Conservation (phyloP, 2,797 vertebrate species). For the Octomys mimax region DNA sequence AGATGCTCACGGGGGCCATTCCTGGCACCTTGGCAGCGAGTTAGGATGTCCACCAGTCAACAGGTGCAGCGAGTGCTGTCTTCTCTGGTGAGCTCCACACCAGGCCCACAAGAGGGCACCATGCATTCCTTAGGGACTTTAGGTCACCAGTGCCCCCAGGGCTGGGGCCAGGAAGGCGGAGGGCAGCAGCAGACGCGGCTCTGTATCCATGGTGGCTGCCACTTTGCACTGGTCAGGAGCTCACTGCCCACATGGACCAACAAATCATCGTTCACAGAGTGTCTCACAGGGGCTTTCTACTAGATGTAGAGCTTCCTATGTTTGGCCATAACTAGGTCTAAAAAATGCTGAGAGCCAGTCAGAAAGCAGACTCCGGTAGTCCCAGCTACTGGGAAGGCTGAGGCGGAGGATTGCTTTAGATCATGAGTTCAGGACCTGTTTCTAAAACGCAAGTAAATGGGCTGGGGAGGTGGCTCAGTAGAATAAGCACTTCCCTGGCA, state of each 20-base stretch:
- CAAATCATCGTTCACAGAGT: slow-evolving; percentile 4
- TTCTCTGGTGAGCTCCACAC: neutral
- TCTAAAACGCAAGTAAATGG: neutral
- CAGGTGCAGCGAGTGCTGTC: neutral
- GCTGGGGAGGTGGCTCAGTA: too few species aligned
- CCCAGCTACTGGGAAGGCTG: neutral
- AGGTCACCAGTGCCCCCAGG: neutral
- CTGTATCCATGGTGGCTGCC: neutral
- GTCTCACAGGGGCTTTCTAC: neutral
- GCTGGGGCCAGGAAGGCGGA: neutral
- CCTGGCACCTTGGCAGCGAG: slow-evolving; percentile 34
- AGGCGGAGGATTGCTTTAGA: neutral
- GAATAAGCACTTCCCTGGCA: too few species aligned
- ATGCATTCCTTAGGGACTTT: neutral
- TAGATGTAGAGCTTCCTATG: neutral
- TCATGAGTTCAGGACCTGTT: neutral
- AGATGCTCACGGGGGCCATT: neutral
- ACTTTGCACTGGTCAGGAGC: neutral
- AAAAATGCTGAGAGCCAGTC: neutral
- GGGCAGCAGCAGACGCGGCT: neutral
- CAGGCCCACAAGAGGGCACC: neutral
- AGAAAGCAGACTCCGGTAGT: neutral
- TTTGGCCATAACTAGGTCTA: slow-evolving; percentile 13
- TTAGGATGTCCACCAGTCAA: neutral
- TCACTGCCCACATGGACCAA: neutral